phyloP scores from a whole-genome alignment of 1,140 invertebrate species.

The Helicoverpa zea region DNA sequence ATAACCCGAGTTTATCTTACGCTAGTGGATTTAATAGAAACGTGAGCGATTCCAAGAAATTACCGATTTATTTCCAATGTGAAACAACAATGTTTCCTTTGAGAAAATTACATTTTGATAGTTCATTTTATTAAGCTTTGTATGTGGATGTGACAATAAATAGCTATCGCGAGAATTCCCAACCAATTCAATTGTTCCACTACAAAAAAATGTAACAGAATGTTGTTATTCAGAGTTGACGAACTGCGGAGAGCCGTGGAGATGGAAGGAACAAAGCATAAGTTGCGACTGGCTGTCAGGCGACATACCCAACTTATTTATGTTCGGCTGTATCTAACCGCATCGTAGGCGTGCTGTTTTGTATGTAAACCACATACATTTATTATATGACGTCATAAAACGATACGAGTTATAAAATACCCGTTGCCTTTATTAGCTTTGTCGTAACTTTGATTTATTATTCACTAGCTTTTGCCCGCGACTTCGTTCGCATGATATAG shows the following conservation, averaged over 20 bases:
- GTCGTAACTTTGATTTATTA: constrained; percentile 34
- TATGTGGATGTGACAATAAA: constrained; percentile 21
- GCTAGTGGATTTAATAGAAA: constrained; percentile 47
- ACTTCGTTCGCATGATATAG: too few species aligned
- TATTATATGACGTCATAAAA: constrained; percentile 40
- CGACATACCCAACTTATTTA: constrained; percentile 64
- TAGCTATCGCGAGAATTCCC: constrained; percentile 47
- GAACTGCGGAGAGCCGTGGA: constrained; percentile 43
- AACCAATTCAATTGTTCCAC: constrained; percentile 55
- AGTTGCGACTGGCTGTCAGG: constrained; percentile 55
- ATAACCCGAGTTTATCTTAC: constrained; percentile 51
- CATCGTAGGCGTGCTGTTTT: constrained; percentile 69
- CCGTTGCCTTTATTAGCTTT: constrained; percentile 20
- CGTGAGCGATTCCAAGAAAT: constrained; percentile 35
- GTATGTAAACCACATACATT: constrained; percentile 58
- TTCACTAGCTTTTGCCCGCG: too few species aligned
- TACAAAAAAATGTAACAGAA: constrained; percentile 48
- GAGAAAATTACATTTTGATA: constrained; percentile 33
- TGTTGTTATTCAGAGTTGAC: constrained; percentile 34
- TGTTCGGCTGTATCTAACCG: constrained; percentile 58
- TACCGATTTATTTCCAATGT: constrained; percentile 26
- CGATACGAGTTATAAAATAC: constrained; percentile 33
- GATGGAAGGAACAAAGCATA: constrained; percentile 45
- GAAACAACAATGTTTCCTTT: constrained; percentile 38
- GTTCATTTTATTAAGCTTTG: constrained; percentile 10